Conservation (phyloP, 2,888 invertebrate species). For the Matsumyia berberina region DNA sequence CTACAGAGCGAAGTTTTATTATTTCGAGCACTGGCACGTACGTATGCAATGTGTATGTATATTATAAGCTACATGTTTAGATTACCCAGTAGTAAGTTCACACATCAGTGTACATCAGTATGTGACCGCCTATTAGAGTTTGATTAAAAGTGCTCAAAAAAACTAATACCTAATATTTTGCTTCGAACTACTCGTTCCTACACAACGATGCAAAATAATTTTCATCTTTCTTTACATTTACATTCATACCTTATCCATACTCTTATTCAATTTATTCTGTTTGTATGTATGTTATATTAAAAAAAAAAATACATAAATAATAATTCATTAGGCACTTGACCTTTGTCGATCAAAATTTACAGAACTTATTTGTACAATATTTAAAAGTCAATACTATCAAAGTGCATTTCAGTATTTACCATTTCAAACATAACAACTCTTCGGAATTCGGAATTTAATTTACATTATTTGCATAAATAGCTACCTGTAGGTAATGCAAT, state of each 20-base stretch:
- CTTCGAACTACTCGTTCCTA: background rate
- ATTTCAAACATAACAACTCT: slow-evolving; percentile 49
- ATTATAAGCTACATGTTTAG: too few species aligned
- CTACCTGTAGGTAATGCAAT: slow-evolving; percentile 41
- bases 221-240: slow-evolving; percentile 45
- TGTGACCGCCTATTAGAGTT: too few species aligned
- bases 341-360: slow-evolving; percentile 54
- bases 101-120: too few species aligned
- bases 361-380: slow-evolving; percentile 26
- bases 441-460: slow-evolving; percentile 33
- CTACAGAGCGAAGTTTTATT: too few species aligned
- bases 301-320: background rate
- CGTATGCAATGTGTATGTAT: too few species aligned
- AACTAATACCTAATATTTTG: background rate
- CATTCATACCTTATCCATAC: slow-evolving; percentile 43
- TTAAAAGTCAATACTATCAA: slow-evolving; percentile 61
- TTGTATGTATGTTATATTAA: slow-evolving; percentile 2
- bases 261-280: slow-evolving; percentile 40
- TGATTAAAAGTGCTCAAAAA: too few species aligned
- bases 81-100: too few species aligned
- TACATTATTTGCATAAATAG: slow-evolving; percentile 37
- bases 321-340: slow-evolving; percentile 50
- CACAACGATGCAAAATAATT: slow-evolving; percentile 1
- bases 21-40: too few species aligned
- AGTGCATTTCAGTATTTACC: slow-evolving; percentile 42